phyloP scores from a whole-genome alignment of 2,888 invertebrate genomes.

The Esperia sulphurella region DNA sequence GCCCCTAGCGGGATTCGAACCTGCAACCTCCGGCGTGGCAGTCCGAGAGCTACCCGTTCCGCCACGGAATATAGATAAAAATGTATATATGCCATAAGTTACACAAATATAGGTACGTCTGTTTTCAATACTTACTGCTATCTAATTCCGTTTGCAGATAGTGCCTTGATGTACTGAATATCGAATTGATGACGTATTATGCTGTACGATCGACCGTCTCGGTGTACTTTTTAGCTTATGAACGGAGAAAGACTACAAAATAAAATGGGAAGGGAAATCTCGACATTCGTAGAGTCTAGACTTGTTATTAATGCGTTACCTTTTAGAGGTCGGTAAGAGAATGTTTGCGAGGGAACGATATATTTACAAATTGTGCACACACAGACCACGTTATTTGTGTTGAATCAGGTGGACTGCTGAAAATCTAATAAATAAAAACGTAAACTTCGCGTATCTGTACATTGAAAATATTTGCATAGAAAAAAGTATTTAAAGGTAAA shows the following conservation, averaged over 20 bases:
- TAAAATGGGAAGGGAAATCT: conserved; percentile 23
- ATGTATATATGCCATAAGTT: too few species aligned
- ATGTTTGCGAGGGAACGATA: conserved; percentile 13
- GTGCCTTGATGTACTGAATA: conserved; percentile 9
- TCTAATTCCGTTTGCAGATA: too few species aligned
- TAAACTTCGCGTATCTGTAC: too few species aligned
- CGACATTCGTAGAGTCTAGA: conserved; percentile 28
- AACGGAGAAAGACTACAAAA: conserved; percentile 15
- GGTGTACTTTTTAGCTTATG: conserved; percentile 24
- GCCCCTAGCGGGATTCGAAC: too few species aligned
- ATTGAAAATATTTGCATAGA: too few species aligned
- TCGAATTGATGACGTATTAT: too few species aligned
- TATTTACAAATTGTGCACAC: conserved; percentile 24
- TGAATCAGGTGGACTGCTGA: conserved; percentile 42
- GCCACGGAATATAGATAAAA: too few species aligned
- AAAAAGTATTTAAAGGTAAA: too few species aligned
- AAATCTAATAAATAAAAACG: conserved; percentile 64
- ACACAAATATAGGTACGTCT: conserved; percentile 15
- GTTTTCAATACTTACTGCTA: conserved; percentile 26
- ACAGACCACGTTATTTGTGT: conserved; percentile 37
- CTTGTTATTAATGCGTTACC: conserved; percentile 42
- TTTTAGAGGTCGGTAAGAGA: conserved; percentile 24
- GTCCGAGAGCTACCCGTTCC: too few species aligned
- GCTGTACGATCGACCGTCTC: background rate
- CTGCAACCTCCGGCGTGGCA: too few species aligned